Evolutionary conservation across 2,888 invertebrate genomes (phyloP).

Genomic region (Drosophila engyochracea): DNA sequence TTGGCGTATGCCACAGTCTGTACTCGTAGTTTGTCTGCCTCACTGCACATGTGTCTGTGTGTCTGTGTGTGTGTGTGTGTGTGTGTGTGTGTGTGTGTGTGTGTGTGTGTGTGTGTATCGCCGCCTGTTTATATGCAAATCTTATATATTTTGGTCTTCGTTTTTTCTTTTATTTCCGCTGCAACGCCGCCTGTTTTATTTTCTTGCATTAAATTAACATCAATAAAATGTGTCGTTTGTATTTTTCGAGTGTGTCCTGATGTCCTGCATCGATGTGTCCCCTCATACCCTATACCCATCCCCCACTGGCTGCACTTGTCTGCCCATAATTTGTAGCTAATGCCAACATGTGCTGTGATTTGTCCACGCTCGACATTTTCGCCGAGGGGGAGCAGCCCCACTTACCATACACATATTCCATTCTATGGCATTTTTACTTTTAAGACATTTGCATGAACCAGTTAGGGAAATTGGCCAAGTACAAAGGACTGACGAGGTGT

Average conservation of each 20-base stretch:
- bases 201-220: conserved; percentile 83
- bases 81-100: conserved; percentile 25
- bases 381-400: conserved; percentile 12
- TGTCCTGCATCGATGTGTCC: conserved; percentile 39
- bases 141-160: conserved; percentile 71
- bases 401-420: conserved; percentile 17
- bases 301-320: conserved; percentile 57
- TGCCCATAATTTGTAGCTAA: conserved; percentile 69
- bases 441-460: conserved; percentile 43
- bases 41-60: conserved; percentile 27
- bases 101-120: conserved; percentile 38
- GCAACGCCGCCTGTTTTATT: conserved; percentile 70
- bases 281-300: background rate
- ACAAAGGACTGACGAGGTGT: too few species aligned
- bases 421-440: conserved; percentile 16
- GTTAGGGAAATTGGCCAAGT: background rate
- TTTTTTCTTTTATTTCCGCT: conserved; percentile 64
- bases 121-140: conserved; percentile 79
- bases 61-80: conserved; percentile 34
- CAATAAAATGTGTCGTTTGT: conserved; percentile 78
- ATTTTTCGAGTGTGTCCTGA: conserved; percentile 38
- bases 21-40: conserved; percentile 3
- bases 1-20: conserved; percentile 39
- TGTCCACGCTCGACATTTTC: conserved; percentile 49
- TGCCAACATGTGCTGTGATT: conserved; percentile 76